These are phyloP conservation scores for Brenthis hecate DNA, from an alignment of 2,888 invertebrate genomes.

Conservation along the genomic window DNA sequence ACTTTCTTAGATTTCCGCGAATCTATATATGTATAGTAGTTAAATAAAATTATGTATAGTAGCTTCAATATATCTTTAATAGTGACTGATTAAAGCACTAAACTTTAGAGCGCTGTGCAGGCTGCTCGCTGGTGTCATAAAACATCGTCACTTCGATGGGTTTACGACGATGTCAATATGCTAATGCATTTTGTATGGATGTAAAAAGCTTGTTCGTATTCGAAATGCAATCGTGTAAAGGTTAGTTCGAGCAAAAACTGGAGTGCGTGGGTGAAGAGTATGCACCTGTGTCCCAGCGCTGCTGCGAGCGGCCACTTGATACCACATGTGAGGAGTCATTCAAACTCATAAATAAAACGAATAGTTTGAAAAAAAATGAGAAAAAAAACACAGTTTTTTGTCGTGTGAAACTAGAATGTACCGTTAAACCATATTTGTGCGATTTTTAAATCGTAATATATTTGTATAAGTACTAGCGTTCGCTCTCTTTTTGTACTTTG, in stretches of 20 bases:
- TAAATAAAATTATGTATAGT: no score
- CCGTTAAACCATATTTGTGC: no score
- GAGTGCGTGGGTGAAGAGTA: conserved; percentile 28
- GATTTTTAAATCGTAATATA: no score
- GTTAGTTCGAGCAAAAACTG: conserved; percentile 24
- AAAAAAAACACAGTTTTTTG: neutral
- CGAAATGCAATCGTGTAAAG: conserved; percentile 8
- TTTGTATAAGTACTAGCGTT: no score
- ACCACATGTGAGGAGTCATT: conserved; percentile 30
- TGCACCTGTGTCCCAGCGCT: conserved; percentile 34
- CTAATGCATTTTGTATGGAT: conserved; percentile 12
- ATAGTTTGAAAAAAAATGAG: neutral
- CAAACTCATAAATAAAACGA: neutral
- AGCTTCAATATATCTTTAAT: no score
- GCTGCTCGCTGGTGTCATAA: neutral
- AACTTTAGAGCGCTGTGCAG: no score
- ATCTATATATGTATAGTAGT: no score
- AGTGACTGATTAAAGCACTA: no score
- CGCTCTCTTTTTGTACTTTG: no score
- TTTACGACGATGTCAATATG: conserved; percentile 14
- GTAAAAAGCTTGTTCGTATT: conserved; percentile 1
- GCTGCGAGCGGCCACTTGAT: conserved; percentile 32
- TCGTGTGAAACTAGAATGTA: neutral
- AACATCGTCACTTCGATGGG: conserved; percentile 5
- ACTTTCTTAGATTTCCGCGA: no score